Conservation (phyloP, 2,797 vertebrate genomes). For the Manis pentadactyla region DNA sequence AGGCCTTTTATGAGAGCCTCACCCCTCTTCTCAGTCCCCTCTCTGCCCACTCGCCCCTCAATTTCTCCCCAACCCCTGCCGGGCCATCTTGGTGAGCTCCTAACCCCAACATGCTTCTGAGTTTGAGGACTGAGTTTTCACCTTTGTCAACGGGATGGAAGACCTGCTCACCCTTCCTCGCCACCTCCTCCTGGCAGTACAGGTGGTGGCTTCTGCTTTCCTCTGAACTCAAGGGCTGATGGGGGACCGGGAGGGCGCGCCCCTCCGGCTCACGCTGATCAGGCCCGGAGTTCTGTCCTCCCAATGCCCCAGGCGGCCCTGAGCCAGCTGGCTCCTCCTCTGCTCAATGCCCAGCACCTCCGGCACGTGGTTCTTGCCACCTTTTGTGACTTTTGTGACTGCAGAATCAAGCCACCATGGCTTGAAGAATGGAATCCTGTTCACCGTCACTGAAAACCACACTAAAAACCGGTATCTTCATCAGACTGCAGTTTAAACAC, state of each 20-base stretch:
- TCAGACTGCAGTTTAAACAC: background rate
- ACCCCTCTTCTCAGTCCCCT: too few relatives aligned
- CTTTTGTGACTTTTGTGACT: background rate
- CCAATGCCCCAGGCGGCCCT: too few relatives aligned
- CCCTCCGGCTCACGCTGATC: background rate
- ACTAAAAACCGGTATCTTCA: background rate
- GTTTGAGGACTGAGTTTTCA: background rate
- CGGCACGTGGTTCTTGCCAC: background rate
- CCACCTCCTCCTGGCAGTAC: background rate
- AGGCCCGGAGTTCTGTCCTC: background rate
- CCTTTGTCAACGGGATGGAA: background rate
- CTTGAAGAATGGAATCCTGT: background rate
- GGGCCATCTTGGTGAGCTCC: background rate
- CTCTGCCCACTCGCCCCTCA: background rate
- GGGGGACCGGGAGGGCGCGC: background rate
- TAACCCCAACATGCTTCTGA: background rate
- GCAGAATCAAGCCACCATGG: background rate
- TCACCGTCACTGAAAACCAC: background rate
- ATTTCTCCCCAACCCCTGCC: accelerated
- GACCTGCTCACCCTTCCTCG: background rate
- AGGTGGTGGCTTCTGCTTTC: background rate
- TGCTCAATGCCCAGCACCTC: too few relatives aligned
- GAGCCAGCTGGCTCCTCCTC: background rate
- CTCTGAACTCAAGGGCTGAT: background rate
- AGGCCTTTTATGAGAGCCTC: background rate